Evolutionary conservation across 2,888 invertebrate genomes (phyloP).

Genomic region (Acleris literana): DNA sequence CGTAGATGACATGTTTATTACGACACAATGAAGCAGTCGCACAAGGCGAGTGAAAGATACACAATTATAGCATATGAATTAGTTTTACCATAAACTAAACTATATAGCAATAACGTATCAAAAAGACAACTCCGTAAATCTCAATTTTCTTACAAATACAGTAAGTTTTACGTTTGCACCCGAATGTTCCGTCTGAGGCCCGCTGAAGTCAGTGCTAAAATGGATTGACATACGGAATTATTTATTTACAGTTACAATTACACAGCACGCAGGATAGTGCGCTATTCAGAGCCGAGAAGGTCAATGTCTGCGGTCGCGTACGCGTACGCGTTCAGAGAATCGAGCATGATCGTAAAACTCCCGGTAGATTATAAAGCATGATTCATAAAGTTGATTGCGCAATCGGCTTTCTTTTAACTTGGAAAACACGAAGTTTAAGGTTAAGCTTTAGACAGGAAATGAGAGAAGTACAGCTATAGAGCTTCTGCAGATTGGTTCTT

Average conservation of each 20-base stretch:
- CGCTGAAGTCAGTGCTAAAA: constrained; percentile 10
- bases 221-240: constrained; percentile 16
- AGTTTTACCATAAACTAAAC: no score
- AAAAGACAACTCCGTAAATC: background rate
- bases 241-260: constrained; percentile 41
- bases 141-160: background rate
- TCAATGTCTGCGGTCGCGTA: constrained; percentile 67
- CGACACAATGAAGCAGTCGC: no score
- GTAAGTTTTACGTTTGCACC: background rate
- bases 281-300: constrained; percentile 68
- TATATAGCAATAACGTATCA: no score
- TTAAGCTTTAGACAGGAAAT: background rate
- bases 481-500: no score
- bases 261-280: constrained; percentile 51
- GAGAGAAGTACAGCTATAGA: background rate
- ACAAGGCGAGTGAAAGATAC: no score
- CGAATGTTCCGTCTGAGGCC: background rate
- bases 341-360: constrained; percentile 38
- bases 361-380: constrained; percentile 38
- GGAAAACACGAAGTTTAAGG: background rate
- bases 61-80: no score
- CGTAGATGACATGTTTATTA: no score
- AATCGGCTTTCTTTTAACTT: constrained; percentile 12
- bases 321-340: constrained; percentile 13
- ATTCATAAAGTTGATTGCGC: constrained; percentile 35